These are phyloP conservation scores for Urocynchramus pylzowi DNA, from an alignment of 2,113 vertebrate genomes.

Conservation along the genomic window DNA sequence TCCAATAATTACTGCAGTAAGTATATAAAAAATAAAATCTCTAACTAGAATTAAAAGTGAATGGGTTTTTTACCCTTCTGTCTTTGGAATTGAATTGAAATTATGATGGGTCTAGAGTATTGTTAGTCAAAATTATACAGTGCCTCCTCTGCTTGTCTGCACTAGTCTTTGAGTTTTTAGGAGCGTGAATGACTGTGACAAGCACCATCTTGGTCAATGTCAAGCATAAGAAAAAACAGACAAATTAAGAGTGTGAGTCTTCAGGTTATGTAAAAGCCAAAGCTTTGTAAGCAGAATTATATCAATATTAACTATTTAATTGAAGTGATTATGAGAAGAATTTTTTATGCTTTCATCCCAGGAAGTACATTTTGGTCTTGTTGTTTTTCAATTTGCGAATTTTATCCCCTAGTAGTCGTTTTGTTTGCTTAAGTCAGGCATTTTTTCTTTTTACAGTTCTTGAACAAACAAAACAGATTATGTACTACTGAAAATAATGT, in stretches of 20 bases:
- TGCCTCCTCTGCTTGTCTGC: not conserved
- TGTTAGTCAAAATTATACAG: not conserved
- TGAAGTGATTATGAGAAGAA: not conserved
- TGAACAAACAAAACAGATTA: not conserved
- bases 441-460: not conserved
- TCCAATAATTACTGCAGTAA: conserved; percentile 86
- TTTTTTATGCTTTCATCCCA: not conserved
- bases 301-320: not conserved
- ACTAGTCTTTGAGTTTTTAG: not conserved
- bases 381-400: not conserved
- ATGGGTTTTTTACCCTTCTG: not conserved
- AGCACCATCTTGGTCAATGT: not conserved
- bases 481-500: not conserved
- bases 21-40: conserved; percentile 44
- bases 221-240: not conserved
- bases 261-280: not conserved
- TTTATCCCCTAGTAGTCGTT: not conserved
- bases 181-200: not conserved
- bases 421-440: not conserved
- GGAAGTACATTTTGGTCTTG: not conserved
- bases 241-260: not conserved
- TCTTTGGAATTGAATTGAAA: not conserved
- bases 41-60: not conserved
- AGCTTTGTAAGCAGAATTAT: not conserved
- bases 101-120: not conserved